Conservation (phyloP, 2,797 vertebrate genomes). For the Anniella stebbinsi region DNA sequence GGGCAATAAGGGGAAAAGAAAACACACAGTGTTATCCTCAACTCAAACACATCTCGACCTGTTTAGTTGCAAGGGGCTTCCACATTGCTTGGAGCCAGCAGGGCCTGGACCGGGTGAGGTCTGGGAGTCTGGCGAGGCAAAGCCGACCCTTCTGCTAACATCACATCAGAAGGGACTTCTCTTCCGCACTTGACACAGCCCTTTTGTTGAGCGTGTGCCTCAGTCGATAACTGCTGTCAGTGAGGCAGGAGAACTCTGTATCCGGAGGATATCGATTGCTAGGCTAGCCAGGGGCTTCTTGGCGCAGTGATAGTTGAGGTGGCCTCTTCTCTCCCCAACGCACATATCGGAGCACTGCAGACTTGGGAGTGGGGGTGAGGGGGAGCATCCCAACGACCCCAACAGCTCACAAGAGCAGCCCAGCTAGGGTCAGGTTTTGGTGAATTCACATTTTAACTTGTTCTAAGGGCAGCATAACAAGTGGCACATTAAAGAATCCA, state of each 20-base stretch:
- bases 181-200: background rate
- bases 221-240: background rate
- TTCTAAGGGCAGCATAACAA: background rate
- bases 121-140: background rate
- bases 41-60: background rate
- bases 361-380: background rate
- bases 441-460: too few relatives aligned
- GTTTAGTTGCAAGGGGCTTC: background rate
- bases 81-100: background rate
- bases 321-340: too few relatives aligned
- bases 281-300: background rate
- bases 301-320: background rate
- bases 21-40: rapidly evolving
- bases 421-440: background rate
- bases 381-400: too few relatives aligned
- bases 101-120: background rate
- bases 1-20: background rate
- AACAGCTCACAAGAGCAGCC: background rate
- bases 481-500: background rate
- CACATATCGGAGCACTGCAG: background rate
- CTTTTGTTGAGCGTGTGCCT: background rate
- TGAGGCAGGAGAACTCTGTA: background rate
- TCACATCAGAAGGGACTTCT: background rate
- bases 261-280: background rate
- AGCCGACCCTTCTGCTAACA: background rate